Percentiles rank a stretch among this genome's conserved stretches.
phyloP scores from a whole-genome alignment of 2,888 invertebrate species.

The Hermodice carunculata region DNA sequence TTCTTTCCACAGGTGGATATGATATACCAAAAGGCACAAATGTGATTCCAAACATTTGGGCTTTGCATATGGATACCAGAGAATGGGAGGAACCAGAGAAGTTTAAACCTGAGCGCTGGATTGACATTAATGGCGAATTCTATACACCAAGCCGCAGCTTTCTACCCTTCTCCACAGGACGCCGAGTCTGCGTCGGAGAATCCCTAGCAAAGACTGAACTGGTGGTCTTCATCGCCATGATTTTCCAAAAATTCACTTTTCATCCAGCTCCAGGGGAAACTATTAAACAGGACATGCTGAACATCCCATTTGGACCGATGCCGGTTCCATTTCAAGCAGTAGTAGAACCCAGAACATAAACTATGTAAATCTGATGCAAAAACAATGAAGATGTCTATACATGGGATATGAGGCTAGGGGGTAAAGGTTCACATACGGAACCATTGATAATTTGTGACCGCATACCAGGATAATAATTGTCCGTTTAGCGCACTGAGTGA shows the following conservation, averaged over 20 bases:
- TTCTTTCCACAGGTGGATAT: background rate
- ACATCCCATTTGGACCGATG: no score
- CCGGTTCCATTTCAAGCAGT: no score
- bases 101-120: background rate
- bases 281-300: no score
- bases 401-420: no score
- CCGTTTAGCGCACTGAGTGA: no score
- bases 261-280: slow-evolving; percentile 32
- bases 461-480: no score
- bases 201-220: background rate
- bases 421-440: no score
- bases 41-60: background rate
- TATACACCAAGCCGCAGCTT: background rate
- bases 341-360: no score
- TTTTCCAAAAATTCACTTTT: slow-evolving; percentile 44
- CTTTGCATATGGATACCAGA: background rate
- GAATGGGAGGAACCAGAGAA: background rate
- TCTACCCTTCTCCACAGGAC: background rate
- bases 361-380: no score
- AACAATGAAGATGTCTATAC: no score
- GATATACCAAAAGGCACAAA: background rate
- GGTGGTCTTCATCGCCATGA: slow-evolving; percentile 41
- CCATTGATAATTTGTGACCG: no score
- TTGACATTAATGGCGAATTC: background rate
- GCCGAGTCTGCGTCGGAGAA: background rate